Evolutionary conservation across 2,113 vertebrate genomes (phyloP), one percentile per base, ranked within the genome.

Genomic region (Dipodomys spectabilis): DNA sequence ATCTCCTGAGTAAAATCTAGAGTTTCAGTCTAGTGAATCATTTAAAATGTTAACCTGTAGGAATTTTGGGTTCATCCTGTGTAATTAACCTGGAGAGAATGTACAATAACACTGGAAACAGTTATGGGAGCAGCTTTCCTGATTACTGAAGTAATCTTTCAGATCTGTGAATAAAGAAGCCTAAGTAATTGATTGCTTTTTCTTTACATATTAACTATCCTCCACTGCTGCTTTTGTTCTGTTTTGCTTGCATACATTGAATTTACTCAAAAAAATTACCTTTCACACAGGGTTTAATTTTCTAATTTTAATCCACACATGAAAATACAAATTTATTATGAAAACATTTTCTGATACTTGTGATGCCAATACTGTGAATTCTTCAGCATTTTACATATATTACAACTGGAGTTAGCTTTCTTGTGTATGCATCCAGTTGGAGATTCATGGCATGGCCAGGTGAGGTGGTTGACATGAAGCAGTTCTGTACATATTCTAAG

Each of bases 81-180:
- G 35, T 88, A 79, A 75, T 77, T 80, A n/a, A 90, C 18, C 30
- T 95, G 73, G 16, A 39, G 39, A 28, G 82, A 81, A 62, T 86
- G 44, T 32, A 73, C 71, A 72, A 39, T 22, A 68, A 86, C 28
- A 82, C 49, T 95, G 82, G 25, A 92, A 88, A 64, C 3, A 62
- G 0, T 44, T 94, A 95, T 79, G 89, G 65, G 92, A 96, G 60
- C 67, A 86, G 6, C 35, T 68, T 92, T 92, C 89, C 35, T 68
- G 27, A 53, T 88, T 87, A 81, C 44, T 82, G 82, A 25, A 92
- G 19, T 94, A 77, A 44, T 30, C 60, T 87, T 77, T 88, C 44
- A 91, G 28, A 87, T 85, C 81, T 87, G 49, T 94, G 68, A 95
- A 92, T 96, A 93, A 92, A 96, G 78, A 96, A 83, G 49, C 39